phyloP scores from a whole-genome alignment of 1,140 invertebrate species.

The Oscheius sp. region DNA sequence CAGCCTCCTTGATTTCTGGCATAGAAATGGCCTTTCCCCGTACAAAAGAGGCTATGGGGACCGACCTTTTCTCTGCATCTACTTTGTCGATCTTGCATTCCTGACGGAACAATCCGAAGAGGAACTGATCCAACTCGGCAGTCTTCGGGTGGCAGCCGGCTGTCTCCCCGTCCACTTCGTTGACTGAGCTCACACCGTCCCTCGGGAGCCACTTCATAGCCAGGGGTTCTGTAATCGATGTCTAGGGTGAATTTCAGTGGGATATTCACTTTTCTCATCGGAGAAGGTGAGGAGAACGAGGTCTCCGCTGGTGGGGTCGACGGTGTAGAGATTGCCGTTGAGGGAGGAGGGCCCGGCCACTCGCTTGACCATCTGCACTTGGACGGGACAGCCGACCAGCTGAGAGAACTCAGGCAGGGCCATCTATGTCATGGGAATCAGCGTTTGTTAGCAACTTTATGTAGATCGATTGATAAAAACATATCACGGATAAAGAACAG shows the following conservation, averaged over 20 bases:
- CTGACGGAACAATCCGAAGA: not conserved
- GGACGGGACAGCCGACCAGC: not conserved
- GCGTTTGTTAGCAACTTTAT: no score
- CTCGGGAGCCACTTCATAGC: not conserved
- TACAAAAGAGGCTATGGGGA: not conserved
- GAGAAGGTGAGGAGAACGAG: not conserved
- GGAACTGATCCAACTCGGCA: not conserved
- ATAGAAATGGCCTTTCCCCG: no score
- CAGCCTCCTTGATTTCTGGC: no score
- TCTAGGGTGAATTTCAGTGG: not conserved
- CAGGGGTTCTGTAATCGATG: not conserved
- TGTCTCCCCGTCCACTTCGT: not conserved
- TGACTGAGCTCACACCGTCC: not conserved
- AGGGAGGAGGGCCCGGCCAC: not conserved
- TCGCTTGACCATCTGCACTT: not conserved
- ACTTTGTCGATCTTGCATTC: not conserved
- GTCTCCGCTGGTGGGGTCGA: not conserved
- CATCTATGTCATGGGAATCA: no score
- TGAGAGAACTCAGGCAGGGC: not conserved
- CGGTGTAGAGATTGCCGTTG: not conserved
- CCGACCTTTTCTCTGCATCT: not conserved
- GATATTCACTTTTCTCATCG: not conserved
- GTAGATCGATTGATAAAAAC: no score
- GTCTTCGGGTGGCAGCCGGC: slow-evolving; percentile 1
- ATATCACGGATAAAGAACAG: no score